Evolutionary conservation across 2,113 vertebrate genomes (phyloP), one percentile per base, ranked within the genome.

Genomic region (Oostethus manadensis): DNA sequence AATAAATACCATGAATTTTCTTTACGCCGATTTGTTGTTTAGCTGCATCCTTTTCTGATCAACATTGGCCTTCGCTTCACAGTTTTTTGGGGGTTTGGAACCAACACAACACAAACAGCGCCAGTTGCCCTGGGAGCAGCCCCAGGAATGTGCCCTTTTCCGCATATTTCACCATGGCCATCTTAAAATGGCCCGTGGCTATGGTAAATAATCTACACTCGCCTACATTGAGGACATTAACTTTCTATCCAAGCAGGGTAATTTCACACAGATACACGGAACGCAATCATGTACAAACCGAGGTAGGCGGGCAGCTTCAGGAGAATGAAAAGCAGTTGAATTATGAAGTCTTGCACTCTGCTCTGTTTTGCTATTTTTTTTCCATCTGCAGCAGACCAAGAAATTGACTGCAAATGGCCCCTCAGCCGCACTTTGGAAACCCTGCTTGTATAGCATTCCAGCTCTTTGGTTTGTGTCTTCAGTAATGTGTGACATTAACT

Each of bases 51-150:
- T 33, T 33, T 33, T 33, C 8, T 33, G 29, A 33, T 33, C 75
- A 78, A 63, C 35, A 38, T 57, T 14, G 13, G 51, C 59, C 71
- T 71, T 84, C 73, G 69, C 44, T 64, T 60, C 76, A 73, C 69
- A 60, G 46, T 64, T 74, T 51, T 82, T 61, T 44, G 50, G 68
- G 55, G 69, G 58, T 80, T 65, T 77, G 71, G 74, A 70, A 62
- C 22, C 10, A 65, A 62, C 58, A 40, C 40, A 77, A 75, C 69
- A 80, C 80, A 77, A 84, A 78, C 62, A 82, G 77, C 54, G 76
- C 58, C 66, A 44, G 59, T 20, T 10, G 77, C 70, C 62, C 61
- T 53, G 53, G 40, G 67, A 71, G 48, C 33, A 70, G 60, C 60
- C 51, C 56, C 57, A 64, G 10, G 49, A 73, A 51, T 55, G 59